Evolutionary conservation across 35 echinoderm and acorn worm genomes (phyloP).

Genomic region (Apostichopus japonicus): DNA sequence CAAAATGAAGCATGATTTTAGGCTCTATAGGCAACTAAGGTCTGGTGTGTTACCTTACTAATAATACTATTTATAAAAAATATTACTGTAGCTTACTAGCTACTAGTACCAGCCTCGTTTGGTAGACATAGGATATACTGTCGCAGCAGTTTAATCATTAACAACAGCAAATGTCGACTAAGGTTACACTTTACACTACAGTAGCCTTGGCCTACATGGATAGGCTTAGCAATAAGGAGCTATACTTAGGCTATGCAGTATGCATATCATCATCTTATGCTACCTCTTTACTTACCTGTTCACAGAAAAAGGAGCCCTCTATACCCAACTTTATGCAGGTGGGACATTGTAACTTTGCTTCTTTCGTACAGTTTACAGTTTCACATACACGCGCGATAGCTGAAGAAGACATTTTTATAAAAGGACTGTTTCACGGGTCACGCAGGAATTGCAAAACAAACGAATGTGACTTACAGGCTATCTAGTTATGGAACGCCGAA

Average conservation of each 20-base stretch:
- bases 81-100: too few species aligned
- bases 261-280: neutral
- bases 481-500: too few species aligned
- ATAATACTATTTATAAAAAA: too few species aligned
- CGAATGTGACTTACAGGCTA: too few species aligned
- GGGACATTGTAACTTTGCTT: slow-evolving; percentile 87
- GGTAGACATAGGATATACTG: too few species aligned
- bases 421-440: too few species aligned
- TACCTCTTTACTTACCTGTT: slow-evolving; percentile 64
- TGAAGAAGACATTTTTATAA: neutral
- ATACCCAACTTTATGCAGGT: slow-evolving; percentile 96
- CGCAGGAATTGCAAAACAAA: too few species aligned
- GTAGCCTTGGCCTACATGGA: neutral
- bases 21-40: too few species aligned
- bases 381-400: slow-evolving; percentile 59
- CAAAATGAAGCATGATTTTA: too few species aligned
- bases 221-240: too few species aligned
- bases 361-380: slow-evolving; percentile 75
- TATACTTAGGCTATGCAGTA: neutral
- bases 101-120: too few species aligned
- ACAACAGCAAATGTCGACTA: neutral
- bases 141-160: neutral
- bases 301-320: slow-evolving; percentile 89
- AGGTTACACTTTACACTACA: neutral
- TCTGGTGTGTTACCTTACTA: too few species aligned